Conservation (phyloP, 2,113 vertebrate genomes). For the Sturnus vulgaris region DNA sequence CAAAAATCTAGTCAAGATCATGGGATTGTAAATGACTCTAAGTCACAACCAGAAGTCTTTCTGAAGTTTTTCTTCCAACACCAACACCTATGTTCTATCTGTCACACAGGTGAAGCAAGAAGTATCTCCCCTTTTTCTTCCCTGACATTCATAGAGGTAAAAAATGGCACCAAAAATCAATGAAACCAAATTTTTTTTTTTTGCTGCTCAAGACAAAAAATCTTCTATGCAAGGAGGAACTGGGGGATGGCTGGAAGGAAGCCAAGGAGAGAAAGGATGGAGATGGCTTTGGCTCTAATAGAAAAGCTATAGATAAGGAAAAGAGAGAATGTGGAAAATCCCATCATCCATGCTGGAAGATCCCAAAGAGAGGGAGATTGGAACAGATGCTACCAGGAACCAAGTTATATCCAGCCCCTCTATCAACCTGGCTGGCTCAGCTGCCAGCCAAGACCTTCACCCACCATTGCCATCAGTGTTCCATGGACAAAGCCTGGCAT, state of each 20-base stretch:
- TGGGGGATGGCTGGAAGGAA: background rate
- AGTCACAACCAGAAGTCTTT: background rate
- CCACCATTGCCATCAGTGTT: background rate
- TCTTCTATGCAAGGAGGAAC: background rate
- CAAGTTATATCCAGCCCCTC: background rate
- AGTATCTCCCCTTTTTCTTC: background rate
- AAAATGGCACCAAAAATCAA: background rate
- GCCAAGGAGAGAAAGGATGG: background rate
- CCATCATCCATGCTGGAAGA: background rate
- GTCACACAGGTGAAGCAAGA: background rate
- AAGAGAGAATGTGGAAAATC: background rate
- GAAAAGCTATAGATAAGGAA: background rate
- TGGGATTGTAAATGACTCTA: background rate
- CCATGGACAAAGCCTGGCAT: background rate
- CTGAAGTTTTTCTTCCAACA: background rate
- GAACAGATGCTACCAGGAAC: background rate
- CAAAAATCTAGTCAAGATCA: background rate
- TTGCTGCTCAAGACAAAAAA: background rate
- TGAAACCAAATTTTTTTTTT: background rate
- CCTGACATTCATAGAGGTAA: background rate
- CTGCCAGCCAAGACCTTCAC: background rate
- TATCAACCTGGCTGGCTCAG: background rate
- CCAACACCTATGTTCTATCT: background rate
- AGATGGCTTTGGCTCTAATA: background rate
- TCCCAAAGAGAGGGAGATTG: background rate